These are phyloP conservation scores for Phasianus colchicus DNA, from an alignment of 2,113 vertebrate species.

Conservation along the genomic window DNA sequence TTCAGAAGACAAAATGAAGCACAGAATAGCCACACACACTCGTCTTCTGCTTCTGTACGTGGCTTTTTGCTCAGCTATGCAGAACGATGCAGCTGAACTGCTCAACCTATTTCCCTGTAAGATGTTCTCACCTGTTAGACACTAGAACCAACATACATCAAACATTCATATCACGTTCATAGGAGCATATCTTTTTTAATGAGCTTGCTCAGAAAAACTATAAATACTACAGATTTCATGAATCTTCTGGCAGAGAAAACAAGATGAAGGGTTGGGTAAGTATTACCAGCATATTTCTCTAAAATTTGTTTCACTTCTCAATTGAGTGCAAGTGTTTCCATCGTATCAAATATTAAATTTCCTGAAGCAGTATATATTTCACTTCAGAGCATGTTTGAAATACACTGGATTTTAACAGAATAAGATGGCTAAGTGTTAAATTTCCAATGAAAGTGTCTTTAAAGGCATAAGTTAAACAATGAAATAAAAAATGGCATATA, in stretches of 20 bases:
- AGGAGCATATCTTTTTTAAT: not conserved
- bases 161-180: not conserved
- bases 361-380: not conserved
- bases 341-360: not conserved
- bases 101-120: not conserved
- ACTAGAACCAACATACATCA: not conserved
- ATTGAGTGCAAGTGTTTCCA: constrained; percentile 3
- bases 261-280: constrained; percentile 52
- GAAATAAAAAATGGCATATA: not conserved
- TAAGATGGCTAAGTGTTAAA: not conserved
- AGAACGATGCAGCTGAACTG: not conserved
- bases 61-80: not conserved
- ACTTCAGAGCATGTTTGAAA: not conserved
- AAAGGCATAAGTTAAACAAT: not conserved
- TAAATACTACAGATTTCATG: constrained; percentile 54
- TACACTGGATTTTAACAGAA: not conserved
- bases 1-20: not conserved
- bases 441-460: not conserved
- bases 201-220: not conserved
- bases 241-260: constrained; percentile 62
- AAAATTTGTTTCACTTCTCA: constrained; percentile 55
- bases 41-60: not conserved
- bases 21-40: not conserved
- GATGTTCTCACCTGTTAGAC: not conserved
- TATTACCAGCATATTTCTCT: constrained; percentile 15